A percentile compares a stretch with the other conserved stretches of the same genome.
phyloP scores from a whole-genome alignment of 1,140 invertebrate genomes.

The Coenobita brevimanus region DNA sequence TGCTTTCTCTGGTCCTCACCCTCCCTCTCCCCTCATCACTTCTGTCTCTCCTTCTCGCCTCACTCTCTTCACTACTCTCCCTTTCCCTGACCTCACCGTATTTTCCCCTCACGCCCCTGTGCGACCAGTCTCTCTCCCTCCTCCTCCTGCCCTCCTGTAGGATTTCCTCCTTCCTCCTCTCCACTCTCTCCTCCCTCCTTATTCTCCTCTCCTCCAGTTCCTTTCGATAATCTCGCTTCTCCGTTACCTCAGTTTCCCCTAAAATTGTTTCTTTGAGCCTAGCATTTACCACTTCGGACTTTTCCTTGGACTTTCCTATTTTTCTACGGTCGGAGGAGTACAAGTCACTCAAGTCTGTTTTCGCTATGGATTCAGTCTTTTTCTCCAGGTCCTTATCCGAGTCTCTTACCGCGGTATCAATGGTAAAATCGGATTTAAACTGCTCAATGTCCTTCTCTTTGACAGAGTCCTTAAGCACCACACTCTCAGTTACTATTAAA shows the following conservation, averaged over 20 bases:
- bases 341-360: background rate
- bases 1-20: background rate
- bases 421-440: too few species aligned
- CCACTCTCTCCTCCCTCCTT: background rate
- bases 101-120: conserved; percentile 3
- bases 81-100: conserved; percentile 13
- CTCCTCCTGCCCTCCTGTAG: background rate
- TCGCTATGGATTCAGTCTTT: conserved; percentile 1
- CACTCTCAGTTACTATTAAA: conserved; percentile 52
- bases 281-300: conserved; percentile 33
- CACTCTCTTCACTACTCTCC: conserved; percentile 21
- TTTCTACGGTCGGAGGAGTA: background rate
- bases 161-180: conserved; percentile 7
- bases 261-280: conserved; percentile 38
- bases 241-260: background rate
- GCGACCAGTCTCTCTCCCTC: background rate
- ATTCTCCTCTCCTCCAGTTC: conserved; percentile 21
- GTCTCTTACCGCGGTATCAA: too few species aligned
- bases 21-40: background rate
- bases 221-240: conserved; percentile 11
- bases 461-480: conserved; percentile 44
- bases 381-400: background rate
- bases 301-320: conserved; percentile 34
- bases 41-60: background rate
- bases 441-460: conserved; percentile 41